phyloP scores from a whole-genome alignment of 2,113 vertebrate species.

The Calonectris borealis region DNA sequence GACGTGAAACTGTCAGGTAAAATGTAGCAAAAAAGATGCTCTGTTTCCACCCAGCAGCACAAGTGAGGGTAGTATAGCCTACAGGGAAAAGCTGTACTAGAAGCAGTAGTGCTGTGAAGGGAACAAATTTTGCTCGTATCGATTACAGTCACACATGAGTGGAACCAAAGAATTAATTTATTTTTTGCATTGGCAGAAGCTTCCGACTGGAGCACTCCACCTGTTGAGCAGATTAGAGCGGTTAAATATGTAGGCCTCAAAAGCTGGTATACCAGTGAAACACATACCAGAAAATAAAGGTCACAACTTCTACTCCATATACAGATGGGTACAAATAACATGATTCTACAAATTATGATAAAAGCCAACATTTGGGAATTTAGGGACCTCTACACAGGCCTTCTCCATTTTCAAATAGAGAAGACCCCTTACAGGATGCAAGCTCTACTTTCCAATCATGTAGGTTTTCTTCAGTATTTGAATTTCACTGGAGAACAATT shows the following conservation, averaged over 20 bases:
- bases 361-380: background rate
- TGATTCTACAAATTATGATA: background rate
- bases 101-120: background rate
- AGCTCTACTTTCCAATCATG: background rate
- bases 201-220: background rate
- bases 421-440: background rate
- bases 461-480: background rate
- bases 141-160: background rate
- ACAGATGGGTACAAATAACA: rapidly evolving
- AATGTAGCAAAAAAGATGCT: background rate
- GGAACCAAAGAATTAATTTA: background rate
- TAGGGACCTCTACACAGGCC: background rate
- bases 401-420: background rate
- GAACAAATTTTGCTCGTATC: background rate
- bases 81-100: background rate
- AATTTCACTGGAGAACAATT: background rate
- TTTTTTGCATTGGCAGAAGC: background rate
- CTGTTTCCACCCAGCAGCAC: background rate
- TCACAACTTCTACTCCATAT: background rate
- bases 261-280: background rate
- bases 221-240: background rate
- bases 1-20: background rate
- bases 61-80: background rate
- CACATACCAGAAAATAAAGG: background rate
- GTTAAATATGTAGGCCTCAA: background rate